Evolutionary conservation across 2,888 invertebrate genomes (phyloP).

Genomic region (Drosophila greeni): DNA sequence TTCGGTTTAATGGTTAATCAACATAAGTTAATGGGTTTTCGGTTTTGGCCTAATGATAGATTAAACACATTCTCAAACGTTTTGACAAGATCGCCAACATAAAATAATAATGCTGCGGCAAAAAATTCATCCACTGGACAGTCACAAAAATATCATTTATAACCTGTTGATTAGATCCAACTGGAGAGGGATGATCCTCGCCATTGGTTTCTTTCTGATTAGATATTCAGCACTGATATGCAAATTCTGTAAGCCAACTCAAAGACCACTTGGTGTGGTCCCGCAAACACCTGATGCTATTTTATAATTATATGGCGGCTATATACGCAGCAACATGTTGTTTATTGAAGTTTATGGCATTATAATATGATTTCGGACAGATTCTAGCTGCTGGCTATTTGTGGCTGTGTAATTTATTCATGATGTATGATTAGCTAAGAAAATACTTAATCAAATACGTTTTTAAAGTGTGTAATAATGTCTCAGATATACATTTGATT

Average conservation of each 20-base stretch:
- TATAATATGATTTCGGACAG: slow-evolving; percentile 31
- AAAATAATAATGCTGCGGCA: slow-evolving; percentile 31
- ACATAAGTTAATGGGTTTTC: slow-evolving; percentile 62
- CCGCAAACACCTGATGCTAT: slow-evolving; percentile 27
- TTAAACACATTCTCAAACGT: slow-evolving; percentile 52
- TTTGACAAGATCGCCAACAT: slow-evolving; percentile 52
- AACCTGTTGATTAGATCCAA: slow-evolving; percentile 39
- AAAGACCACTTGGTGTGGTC: slow-evolving; percentile 20
- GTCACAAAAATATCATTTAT: slow-evolving; percentile 43
- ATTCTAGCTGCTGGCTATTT: slow-evolving; percentile 36
- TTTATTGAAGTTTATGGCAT: slow-evolving; percentile 22
- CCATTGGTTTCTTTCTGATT: slow-evolving; percentile 23
- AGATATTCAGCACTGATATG: slow-evolving; percentile 45
- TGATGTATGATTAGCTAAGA: slow-evolving; percentile 8
- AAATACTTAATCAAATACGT: slow-evolving; percentile 12
- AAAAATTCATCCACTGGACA: slow-evolving; percentile 10
- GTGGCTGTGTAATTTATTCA: slow-evolving; percentile 20
- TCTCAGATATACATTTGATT: background rate
- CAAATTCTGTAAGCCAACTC: slow-evolving; percentile 25
- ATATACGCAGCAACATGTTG: slow-evolving; percentile 12
- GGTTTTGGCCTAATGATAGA: slow-evolving; percentile 59
- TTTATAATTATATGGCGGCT: slow-evolving; percentile 39
- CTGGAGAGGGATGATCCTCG: background rate
- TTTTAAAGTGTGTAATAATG: slow-evolving; percentile 1
- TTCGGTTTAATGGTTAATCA: slow-evolving; percentile 68